Evolutionary conservation across 35 echinoderm and acorn worm species (phyloP), one percentile per base, ranked within the genome.

Genomic region (Amphiura filiformis): DNA sequence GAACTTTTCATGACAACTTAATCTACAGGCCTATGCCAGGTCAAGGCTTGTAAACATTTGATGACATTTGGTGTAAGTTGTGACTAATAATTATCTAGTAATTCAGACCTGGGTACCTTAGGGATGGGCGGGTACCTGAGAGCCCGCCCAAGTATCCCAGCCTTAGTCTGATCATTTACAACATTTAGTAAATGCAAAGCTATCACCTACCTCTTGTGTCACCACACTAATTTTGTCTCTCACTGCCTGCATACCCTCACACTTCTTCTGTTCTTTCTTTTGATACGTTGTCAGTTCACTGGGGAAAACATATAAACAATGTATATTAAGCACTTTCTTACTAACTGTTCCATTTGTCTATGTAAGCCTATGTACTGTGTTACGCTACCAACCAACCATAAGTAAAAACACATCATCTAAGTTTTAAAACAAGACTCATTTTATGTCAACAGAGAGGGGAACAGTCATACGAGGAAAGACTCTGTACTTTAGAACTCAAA

Each of bases 201-300:
- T 11, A n/a, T 39, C 30, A 64, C 77, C 15, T 78, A 90, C 88
- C 88, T 90, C 57, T 56, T 78, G 32, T 52, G 84, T 80, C 13
- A 90, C 37, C 39, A 84, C 35, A n/a, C 31, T 77, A 42, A 84
- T 78, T 30, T 82, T 38, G 31, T 84, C 88, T 76, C 44, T 81
- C 13, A 81, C 4, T 39, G 13, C 39, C 12, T 81, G 38, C 38
- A 81, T 40, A 37, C 39, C 20, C 1, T 40, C 37, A 26, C 42
- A 23, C 26, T 40, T 40, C 37, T 81, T 81, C 23, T 81, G 80
- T 41, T 81, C 26, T 40, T 81, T 81, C 31, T 81, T 41, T 40
- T 81, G 34, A 13, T 41, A 20, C 2, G 42, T 39, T 39, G 38
- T 30, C 38, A 39, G 1, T 40, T 81, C 80, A 28, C 80, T 81